Conservation (phyloP, 2,113 vertebrate species). For the Cyanistes caeruleus region DNA sequence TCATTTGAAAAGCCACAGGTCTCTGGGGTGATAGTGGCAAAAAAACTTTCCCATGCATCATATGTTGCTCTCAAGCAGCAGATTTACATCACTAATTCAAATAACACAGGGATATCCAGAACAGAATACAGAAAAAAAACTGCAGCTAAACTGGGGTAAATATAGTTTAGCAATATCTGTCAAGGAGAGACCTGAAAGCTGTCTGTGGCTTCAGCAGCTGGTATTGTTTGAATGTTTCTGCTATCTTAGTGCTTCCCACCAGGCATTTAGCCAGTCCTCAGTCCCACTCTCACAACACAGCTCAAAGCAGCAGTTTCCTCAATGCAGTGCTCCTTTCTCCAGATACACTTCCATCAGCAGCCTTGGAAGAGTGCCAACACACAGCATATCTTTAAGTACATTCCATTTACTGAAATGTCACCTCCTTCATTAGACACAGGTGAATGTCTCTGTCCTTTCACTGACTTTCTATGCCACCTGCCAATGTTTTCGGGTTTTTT, state of each 20-base stretch:
- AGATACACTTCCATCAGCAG: not conserved
- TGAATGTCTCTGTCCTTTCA: conserved; percentile 44
- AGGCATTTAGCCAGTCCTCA: not conserved
- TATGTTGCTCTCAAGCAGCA: not conserved
- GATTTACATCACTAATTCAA: not conserved
- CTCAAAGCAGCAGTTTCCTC: not conserved
- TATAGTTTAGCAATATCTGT: not conserved
- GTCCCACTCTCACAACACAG: not conserved
- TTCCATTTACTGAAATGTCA: conserved; percentile 57
- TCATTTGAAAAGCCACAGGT: not conserved
- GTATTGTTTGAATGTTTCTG: not conserved
- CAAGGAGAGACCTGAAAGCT: not conserved
- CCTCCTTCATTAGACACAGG: conserved; percentile 59
- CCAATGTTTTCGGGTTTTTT: not conserved
- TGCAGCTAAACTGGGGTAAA: not conserved
- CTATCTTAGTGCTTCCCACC: not conserved
- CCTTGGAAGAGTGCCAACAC: not conserved
- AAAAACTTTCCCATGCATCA: not conserved
- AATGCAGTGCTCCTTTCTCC: not conserved
- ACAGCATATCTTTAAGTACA: not conserved
- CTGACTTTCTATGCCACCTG: not conserved
- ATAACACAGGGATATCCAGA: not conserved
- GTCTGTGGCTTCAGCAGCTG: not conserved
- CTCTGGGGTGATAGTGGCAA: not conserved
- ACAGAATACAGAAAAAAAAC: not conserved